Evolutionary conservation across 2,888 invertebrate species (phyloP).

Genomic region (Anagyrus pseudococci): DNA sequence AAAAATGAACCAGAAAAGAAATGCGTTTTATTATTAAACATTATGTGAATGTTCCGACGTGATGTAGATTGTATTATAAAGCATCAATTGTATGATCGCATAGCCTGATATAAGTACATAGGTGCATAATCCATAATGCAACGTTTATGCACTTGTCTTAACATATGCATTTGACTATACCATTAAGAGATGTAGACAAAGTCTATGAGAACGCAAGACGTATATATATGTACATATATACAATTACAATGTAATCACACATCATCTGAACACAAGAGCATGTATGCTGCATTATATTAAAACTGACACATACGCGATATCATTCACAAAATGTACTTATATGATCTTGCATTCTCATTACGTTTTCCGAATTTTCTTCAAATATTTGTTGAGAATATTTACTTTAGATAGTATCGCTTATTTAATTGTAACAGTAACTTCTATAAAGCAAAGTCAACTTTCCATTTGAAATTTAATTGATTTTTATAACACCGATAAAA

Average conservation of each 20-base stretch:
- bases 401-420: constrained; percentile 12
- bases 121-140: constrained; percentile 25
- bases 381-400: constrained; percentile 21
- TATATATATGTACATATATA: constrained; percentile 46
- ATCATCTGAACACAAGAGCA: constrained; percentile 37
- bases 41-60: constrained; percentile 12
- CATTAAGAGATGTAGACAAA: constrained; percentile 30
- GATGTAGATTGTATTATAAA: constrained; percentile 24
- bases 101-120: constrained; percentile 34
- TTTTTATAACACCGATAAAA: constrained; percentile 35
- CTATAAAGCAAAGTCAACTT: constrained; percentile 23
- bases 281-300: constrained; percentile 29
- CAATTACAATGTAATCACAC: constrained; percentile 42
- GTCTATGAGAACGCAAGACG: constrained; percentile 44
- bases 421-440: constrained; percentile 27
- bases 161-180: constrained; percentile 20
- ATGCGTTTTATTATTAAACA: constrained; percentile 25
- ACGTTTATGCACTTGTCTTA: constrained; percentile 30
- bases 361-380: constrained; percentile 23
- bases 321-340: constrained; percentile 42
- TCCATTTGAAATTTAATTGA: constrained; percentile 26
- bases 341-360: constrained; percentile 44
- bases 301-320: constrained; percentile 31
- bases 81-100: constrained; percentile 28
- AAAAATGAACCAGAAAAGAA: constrained; percentile 23